A percentile compares a stretch with the other conserved stretches of the same genome.
These are phyloP conservation scores for Drosophila truncata DNA, from an alignment of 1,140 invertebrate species.

Conservation along the genomic window DNA sequence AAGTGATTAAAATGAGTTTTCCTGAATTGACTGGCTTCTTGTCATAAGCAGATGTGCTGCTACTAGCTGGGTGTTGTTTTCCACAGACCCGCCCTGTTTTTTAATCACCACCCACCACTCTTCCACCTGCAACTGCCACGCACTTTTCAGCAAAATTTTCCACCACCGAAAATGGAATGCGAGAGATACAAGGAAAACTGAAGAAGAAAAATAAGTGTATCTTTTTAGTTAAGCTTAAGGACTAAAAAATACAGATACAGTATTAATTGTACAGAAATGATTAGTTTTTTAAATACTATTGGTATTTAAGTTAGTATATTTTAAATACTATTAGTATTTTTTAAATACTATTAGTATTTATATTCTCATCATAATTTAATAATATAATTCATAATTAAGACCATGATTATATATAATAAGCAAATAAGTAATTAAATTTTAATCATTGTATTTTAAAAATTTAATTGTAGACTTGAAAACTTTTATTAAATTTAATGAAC, in stretches of 20 bases:
- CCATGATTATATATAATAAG: too few species aligned
- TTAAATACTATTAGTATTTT: neutral
- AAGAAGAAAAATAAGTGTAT: slow-evolving; percentile 15
- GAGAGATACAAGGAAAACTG: slow-evolving; percentile 22
- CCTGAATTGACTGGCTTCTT: slow-evolving; percentile 21
- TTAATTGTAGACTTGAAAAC: too few species aligned
- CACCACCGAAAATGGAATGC: slow-evolving; percentile 38
- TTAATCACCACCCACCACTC: slow-evolving; percentile 1
- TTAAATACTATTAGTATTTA: neutral
- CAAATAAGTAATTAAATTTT: too few species aligned
- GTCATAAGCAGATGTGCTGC: slow-evolving; percentile 31
- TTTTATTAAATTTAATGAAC: too few species aligned
- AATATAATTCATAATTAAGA: too few species aligned
- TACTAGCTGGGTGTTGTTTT: slow-evolving; percentile 7
- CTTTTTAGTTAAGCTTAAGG: slow-evolving; percentile 8
- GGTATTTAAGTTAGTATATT: neutral
- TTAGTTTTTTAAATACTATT: neutral
- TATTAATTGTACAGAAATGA: neutral
- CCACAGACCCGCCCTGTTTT: slow-evolving; percentile 21
- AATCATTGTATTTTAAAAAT: too few species aligned
- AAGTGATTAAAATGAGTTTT: slow-evolving; percentile 4
- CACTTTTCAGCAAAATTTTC: slow-evolving; percentile 36
- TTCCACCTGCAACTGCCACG: slow-evolving; percentile 23
- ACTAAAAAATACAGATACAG: slow-evolving; percentile 6
- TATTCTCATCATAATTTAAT: neutral